Base-by-base conservation (phyloP, 2,888 invertebrate genomes). In the Dicranocentrus wangi region DNA sequence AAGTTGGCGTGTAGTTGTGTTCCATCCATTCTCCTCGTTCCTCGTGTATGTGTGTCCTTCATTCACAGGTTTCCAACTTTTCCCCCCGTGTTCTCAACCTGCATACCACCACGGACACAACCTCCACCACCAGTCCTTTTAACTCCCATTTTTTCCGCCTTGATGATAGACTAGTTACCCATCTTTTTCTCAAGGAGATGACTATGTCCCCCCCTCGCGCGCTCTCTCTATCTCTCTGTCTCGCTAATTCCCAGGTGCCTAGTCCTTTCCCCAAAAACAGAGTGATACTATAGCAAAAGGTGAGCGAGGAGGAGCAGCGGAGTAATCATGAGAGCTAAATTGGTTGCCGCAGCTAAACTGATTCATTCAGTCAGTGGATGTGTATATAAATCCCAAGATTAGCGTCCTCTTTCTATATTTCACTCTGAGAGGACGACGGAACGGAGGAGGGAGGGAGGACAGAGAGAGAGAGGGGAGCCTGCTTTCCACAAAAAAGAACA, bases 351-450 rank as follows among this genome's bases (percentile, higher is more conserved):
- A n/a, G n/a, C n/a, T n/a, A n/a, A n/a, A n/a, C n/a, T n/a, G n/a
- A n/a, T n/a, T n/a, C n/a, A n/a, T n/a, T n/a, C n/a, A n/a, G n/a
- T 71, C 71, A 66, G 55, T 65, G 25, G 53, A 69, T 58, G 70
- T 70, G 66, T 51, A 55, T 65, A 71, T 71, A 71, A 79, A 79
- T 79, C 79, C 71, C 55, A 58, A 79, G 71, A 79, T 79, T 79
- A 79, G 47, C 53, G 17, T 65, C 43, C 60, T 68, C 76, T 76
- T 73, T 47, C 76, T 60, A 68, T n/a, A n/a, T 58, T 75, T 66
- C 47, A 68, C 66, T n/a, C 60, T 66, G 76, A 66, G 15, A 76
- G 66, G 25, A 39, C 65, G n/a, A 17, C 1, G 27, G 21, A 76
- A 68, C 68, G 68, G 60, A 68, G 58, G 65, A 65, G 42, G 55